These are phyloP conservation scores for Melinaea marsaeus DNA, from an alignment of 2,888 invertebrate species.

Conservation along the genomic window DNA sequence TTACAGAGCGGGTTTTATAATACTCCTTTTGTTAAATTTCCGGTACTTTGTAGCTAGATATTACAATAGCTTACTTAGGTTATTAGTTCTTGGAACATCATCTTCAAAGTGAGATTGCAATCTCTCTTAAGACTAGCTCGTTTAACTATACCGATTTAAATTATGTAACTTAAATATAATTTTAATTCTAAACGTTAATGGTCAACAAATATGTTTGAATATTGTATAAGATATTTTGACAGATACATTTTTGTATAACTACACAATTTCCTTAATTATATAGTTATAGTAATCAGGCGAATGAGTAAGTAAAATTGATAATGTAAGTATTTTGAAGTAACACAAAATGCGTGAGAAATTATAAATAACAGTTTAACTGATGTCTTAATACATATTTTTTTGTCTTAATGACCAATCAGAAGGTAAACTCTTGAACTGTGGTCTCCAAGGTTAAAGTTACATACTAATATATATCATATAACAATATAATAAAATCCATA, in stretches of 20 bases:
- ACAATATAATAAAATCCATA: neutral
- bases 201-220: no score
- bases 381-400: no score
- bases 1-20: slow-evolving; percentile 2
- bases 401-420: neutral
- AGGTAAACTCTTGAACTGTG: neutral
- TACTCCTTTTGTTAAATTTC: slow-evolving; percentile 7
- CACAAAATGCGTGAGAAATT: no score
- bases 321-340: no score
- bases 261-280: no score
- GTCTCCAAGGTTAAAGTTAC: neutral
- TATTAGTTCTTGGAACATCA: slow-evolving; percentile 16
- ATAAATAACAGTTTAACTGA: no score
- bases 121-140: slow-evolving; percentile 7
- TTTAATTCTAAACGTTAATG: neutral
- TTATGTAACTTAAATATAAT: neutral
- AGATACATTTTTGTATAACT: no score
- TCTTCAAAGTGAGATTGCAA: slow-evolving; percentile 15
- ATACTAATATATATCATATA: neutral
- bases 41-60: neutral
- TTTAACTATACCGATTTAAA: slow-evolving; percentile 10
- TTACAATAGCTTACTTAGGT: slow-evolving; percentile 14
- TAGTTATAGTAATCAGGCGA: no score
- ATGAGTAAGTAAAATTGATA: no score
- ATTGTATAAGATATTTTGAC: no score